Base-by-base conservation (phyloP, 2,797 vertebrate genomes). In the Liasis olivaceus region DNA sequence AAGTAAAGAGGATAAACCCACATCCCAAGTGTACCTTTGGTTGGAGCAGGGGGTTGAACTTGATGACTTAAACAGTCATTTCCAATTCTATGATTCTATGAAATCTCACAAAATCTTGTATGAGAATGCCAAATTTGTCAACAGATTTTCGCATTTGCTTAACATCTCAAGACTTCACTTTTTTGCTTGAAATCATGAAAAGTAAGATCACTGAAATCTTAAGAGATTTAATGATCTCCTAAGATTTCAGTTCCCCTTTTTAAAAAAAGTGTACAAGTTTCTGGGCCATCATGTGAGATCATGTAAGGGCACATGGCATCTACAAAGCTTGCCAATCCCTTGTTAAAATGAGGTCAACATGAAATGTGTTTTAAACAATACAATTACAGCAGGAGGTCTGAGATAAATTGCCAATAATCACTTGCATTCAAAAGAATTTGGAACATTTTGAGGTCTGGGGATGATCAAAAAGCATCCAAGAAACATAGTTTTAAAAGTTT, bases 341-440 rank as follows among this genome's bases (percentile, higher is more conserved):
- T 42, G 28, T 66, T 85, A 66, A 77, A 66, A 91, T 66, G 28
- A 86, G 12, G n/a, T 66, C 9, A 91, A 87, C 26, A 66, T 91
- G 31, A 56, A 86, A 86, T 5, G 14, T 58, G 24, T 7, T 66
- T 86, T 64, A 69, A n/a, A 22, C 31, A 85, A 36, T 20, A 87
- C 22, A 91, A 42, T 31, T 59, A 54, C n/a, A 87, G 64, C 59
- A 15, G 42, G 51, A 56, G 6, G 7, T 13, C n/a, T 22, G 69
- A 42, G 11, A 7, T 22, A 26, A 62, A 58, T 92, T 72, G n/a
- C 64, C 93, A 94, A 93, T 47, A 91, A 7, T 59, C 14, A 60
- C 0, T 87, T 87, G 36, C 54, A 77, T 62, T 47, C 59, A 14
- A 28, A 64, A 66, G 60, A 8, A 36, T 15, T 56, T 36, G 85